A percentile compares a stretch with the other conserved stretches of the same genome.
These are phyloP conservation scores for Apogon talboti DNA, from an alignment of 2,797 vertebrate genomes.

Conservation along the genomic window DNA sequence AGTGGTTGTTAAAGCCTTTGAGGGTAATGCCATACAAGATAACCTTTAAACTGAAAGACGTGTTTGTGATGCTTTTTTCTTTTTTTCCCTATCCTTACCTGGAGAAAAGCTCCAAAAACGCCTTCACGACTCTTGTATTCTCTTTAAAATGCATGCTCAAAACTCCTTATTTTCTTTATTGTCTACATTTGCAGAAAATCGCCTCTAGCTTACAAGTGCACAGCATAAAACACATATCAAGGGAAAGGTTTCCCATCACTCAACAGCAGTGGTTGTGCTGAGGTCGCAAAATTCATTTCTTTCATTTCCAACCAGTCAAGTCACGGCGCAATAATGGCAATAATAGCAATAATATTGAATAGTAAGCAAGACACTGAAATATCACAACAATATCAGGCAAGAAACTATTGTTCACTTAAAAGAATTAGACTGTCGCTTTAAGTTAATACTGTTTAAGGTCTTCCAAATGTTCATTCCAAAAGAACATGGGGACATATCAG, in stretches of 20 bases:
- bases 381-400: conserved; percentile 16
- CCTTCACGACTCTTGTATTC: not conserved
- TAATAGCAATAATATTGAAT: conserved; percentile 30
- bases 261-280: conserved; percentile 16
- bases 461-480: too few species aligned
- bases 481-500: too few species aligned
- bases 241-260: conserved; percentile 37
- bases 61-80: too few species aligned
- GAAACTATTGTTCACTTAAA: conserved; percentile 22
- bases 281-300: conserved; percentile 30
- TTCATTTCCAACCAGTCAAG: conserved; percentile 24
- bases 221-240: conserved; percentile 17
- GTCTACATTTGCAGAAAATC: conserved; percentile 29
- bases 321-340: conserved; percentile 9
- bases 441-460: too few species aligned
- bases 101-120: not conserved
- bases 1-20: too few species aligned
- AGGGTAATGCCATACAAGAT: too few species aligned
- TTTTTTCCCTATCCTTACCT: too few species aligned
- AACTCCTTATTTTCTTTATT: conserved; percentile 11
- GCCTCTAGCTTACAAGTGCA: conserved; percentile 27
- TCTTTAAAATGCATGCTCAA: conserved; percentile 9
- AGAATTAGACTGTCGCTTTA: conserved; percentile 25
- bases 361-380: conserved; percentile 32
- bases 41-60: too few species aligned